Percentiles rank a stretch among this genome's conserved stretches.
Evolutionary conservation across 1,140 invertebrate species (phyloP).

Genomic region (Vollenhovia emeryi): DNA sequence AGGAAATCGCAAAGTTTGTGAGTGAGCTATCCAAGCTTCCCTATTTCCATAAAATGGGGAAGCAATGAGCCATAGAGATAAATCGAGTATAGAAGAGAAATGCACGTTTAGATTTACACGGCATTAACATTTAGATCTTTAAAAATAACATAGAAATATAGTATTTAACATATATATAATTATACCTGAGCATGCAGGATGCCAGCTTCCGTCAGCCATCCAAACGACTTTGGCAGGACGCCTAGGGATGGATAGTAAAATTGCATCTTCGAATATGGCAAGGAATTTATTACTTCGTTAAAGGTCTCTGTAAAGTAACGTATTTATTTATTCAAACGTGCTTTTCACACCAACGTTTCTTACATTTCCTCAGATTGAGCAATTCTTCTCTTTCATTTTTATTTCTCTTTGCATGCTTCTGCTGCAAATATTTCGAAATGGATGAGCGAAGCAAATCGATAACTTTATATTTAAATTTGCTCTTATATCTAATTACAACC

Average conservation of each 20-base stretch:
- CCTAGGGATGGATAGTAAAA: constrained; percentile 90
- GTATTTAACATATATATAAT: constrained; percentile 63
- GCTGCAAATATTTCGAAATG: not conserved
- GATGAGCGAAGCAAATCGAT: not conserved
- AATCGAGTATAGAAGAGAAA: not conserved
- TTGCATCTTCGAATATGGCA: constrained; percentile 92
- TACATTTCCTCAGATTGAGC: not conserved
- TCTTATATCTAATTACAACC: not conserved
- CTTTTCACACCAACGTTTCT: not conserved
- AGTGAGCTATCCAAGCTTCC: not conserved
- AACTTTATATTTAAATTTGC: not conserved
- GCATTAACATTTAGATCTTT: constrained; percentile 73
- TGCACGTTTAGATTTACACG: not conserved
- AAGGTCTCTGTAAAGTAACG: constrained; percentile 86
- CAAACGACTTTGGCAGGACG: constrained; percentile 91
- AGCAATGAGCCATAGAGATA: not conserved
- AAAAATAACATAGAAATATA: constrained; percentile 81
- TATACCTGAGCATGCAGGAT: constrained; percentile 89
- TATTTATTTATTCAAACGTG: constrained; percentile 36
- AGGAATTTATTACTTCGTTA: constrained; percentile 90
- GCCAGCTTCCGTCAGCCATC: constrained; percentile 93
- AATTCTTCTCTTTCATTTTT: not conserved
- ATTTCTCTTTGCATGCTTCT: not conserved
- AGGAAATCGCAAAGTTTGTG: not conserved
- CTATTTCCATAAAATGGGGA: not conserved